These are phyloP conservation scores for Rhorus exstirpatorius DNA, from an alignment of 2,888 invertebrate species.

Conservation along the genomic window DNA sequence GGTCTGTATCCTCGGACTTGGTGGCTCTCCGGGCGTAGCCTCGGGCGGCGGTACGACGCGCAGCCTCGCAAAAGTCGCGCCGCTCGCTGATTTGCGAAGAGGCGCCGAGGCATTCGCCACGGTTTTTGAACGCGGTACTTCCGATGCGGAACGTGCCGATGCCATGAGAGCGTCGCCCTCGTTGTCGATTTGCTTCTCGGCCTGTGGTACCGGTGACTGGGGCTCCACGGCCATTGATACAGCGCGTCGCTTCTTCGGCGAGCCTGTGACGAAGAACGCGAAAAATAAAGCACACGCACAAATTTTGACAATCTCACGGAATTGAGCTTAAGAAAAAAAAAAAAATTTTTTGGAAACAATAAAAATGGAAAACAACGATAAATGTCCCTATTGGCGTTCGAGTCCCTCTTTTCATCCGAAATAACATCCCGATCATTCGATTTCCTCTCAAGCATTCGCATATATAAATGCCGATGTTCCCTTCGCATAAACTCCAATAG, in stretches of 20 bases:
- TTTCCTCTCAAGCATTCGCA: no score
- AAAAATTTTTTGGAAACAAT: background rate
- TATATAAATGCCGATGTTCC: no score
- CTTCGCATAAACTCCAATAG: no score
- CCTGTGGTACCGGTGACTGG: slow-evolving; percentile 78
- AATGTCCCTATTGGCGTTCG: no score
- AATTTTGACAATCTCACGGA: background rate
- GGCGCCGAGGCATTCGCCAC: slow-evolving; percentile 78
- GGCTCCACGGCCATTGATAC: slow-evolving; percentile 86
- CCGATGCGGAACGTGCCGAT: slow-evolving; percentile 87
- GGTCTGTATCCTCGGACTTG: slow-evolving; percentile 88
- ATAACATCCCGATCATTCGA: no score
- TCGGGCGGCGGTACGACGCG: slow-evolving; percentile 89
- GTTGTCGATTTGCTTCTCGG: slow-evolving; percentile 88
- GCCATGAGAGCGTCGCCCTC: slow-evolving; percentile 89
- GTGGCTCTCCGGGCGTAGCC: slow-evolving; percentile 86
- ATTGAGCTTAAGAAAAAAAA: background rate
- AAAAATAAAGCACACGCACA: slow-evolving; percentile 4
- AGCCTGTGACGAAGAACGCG: slow-evolving; percentile 78
- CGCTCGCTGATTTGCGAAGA: slow-evolving; percentile 85
- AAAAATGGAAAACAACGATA: no score
- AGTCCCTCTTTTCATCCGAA: no score
- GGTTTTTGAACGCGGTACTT: slow-evolving; percentile 82
- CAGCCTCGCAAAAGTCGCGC: slow-evolving; percentile 91
- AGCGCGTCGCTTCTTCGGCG: slow-evolving; percentile 86